Base-by-base conservation (phyloP, 1,140 invertebrate genomes). In the Dreissena rostriformis region DNA sequence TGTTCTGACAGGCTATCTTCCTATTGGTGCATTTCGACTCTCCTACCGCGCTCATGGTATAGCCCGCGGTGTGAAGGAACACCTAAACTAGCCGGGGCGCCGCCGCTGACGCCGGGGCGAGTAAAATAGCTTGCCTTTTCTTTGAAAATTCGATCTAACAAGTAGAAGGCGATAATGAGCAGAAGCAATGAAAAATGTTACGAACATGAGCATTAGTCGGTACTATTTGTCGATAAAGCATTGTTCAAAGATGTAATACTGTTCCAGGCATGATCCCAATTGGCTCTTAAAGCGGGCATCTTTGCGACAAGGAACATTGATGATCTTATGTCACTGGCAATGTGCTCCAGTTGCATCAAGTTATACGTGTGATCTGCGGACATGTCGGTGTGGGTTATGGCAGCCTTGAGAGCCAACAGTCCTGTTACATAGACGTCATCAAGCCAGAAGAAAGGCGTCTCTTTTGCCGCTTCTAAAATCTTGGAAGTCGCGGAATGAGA, bases 391-490 rank as follows among this genome's bases (percentile, higher is more conserved):
- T 76, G 74, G 0, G 53, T 76, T n/a, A 76, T 55, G 2, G 29
- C 28, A n/a, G 74, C 74, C 26, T 76, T 29, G 24, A 55, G 28
- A 15, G 74, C 55, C 15, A 77, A 57, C 53, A 87, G 51, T 53
- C 92, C 92, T 8, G 92, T 92, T 8, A 92, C 73, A 71, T 88
- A 92, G 22, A 92, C 91, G 66, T 92, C 92, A 77, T 92, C 92
- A 19, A 92, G 88, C 79, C 90, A 91, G 68, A 92, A 90, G 19
- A 80, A 78, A 24, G 89, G 88, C 17, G 88, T 88, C 19, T 26
- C 70, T 17, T 74, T 28, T 22, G 89, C 61, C 0, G 89, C 86
- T 61, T 88, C 68, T 19, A 88, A 79, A 17, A 92, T 72, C 57
- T 86, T 81, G 28, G 72, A 72, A 70, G 82, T 84, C 14, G 80